A percentile compares a stretch with the other conserved stretches of the same genome.
These are phyloP conservation scores for Cyprinodon tularosa DNA, from an alignment of 2,113 vertebrate genomes.

Conservation along the genomic window DNA sequence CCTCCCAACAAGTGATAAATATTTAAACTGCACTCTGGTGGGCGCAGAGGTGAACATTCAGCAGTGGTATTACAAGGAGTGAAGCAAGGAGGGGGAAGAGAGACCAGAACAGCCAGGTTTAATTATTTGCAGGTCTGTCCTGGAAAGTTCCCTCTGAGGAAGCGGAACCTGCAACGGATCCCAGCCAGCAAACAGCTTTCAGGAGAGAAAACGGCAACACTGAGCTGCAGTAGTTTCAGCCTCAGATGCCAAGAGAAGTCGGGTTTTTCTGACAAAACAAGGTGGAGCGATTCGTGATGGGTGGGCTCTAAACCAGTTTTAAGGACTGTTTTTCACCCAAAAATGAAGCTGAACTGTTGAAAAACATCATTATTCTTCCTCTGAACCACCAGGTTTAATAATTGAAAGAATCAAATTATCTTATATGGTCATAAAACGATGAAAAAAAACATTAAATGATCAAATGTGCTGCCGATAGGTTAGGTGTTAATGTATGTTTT, in stretches of 20 bases:
- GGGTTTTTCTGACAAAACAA: background rate
- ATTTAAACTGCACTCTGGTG: conserved; percentile 27
- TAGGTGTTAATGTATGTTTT: too few relatives aligned
- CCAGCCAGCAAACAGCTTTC: conserved; percentile 8
- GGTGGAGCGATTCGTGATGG: too few relatives aligned
- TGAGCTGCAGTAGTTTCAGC: conserved; percentile 6
- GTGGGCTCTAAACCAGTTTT: too few relatives aligned
- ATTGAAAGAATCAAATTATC: background rate
- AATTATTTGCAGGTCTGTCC: background rate
- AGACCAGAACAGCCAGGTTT: background rate
- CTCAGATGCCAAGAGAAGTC: background rate
- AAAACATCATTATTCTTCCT: too few relatives aligned
- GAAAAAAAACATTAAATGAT: background rate
- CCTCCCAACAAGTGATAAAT: conserved; percentile 22
- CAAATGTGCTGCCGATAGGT: too few relatives aligned
- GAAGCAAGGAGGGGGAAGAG: background rate
- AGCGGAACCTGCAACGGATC: background rate
- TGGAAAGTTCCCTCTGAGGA: too few relatives aligned
- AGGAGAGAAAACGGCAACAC: background rate
- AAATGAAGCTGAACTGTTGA: too few relatives aligned
- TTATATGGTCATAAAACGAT: background rate
- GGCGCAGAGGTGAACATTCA: conserved; percentile 2
- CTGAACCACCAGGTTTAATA: too few relatives aligned
- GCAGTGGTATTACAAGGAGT: conserved; percentile 3
- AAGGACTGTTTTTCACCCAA: too few relatives aligned